Evolutionary conservation across 92 coral and sea anemone genomes (phyloP), one percentile per base, ranked within the genome.

Genomic region (Metridium senile): DNA sequence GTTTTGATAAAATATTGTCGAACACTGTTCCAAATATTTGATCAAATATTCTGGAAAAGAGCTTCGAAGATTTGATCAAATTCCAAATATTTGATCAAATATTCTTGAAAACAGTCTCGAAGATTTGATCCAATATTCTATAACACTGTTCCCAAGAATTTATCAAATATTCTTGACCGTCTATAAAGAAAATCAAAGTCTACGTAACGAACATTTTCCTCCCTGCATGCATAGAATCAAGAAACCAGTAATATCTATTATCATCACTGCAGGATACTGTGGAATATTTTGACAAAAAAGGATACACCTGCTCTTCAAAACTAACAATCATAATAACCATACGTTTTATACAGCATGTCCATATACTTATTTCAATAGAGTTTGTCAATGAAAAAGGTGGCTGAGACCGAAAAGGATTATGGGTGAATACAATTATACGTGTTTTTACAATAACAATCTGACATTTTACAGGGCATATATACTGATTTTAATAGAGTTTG

Each of bases 191-290:
- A 26, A 22, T 59, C 4, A 59, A 59, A 59, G 66, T 18, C 16
- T 2, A 59, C 32, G 31, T 9, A 26, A 22, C 29, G 33, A 22
- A 59, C 66, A 59, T 9, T 54, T 54, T 16, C 23, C 4, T 21
- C 16, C 4, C 59, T 16, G n/a, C 66, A 22, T 30, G 22, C 11
- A 2, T 1, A 22, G n/a, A 59, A 59, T 23, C 66, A 1, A 23
- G 23, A 59, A 22, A 16, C 1, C 66, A 22, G 31, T 26, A 26
- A 30, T 18, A 26, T 22, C 31, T 26, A 59, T 22, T 22, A 23
- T 22, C 66, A 59, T 23, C 66, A 22, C 66, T 59, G 22, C 66
- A 59, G 66, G 66, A 59, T 18, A 26, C 66, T 59, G 18, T 26
- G 32, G 11, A 22, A 1, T 26, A 59, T 59, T 59, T 59, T 59